phyloP scores from a whole-genome alignment of 2,888 invertebrate genomes.

The Athripsodes cinereus region DNA sequence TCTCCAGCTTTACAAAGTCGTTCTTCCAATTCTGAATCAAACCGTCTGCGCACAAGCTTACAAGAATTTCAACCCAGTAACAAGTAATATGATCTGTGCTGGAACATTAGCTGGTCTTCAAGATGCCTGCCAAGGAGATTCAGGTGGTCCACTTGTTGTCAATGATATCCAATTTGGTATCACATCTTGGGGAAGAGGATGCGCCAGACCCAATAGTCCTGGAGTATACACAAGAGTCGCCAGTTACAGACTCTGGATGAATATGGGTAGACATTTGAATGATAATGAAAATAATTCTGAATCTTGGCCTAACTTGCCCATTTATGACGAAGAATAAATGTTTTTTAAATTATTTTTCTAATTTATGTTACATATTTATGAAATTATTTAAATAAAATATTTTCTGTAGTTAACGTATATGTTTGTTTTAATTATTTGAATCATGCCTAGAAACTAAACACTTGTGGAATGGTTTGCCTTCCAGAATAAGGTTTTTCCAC shows the following conservation, averaged over 20 bases:
- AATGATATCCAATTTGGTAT: not conserved
- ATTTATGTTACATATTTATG: no score
- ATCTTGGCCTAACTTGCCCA: no score
- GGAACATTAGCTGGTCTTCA: not conserved
- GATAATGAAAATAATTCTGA: not conserved
- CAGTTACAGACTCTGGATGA: not conserved
- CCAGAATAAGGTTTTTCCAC: no score
- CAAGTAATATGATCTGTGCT: not conserved
- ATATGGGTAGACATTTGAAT: not conserved
- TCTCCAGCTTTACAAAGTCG: not conserved
- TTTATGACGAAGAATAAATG: no score
- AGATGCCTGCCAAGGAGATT: constrained; percentile 1
- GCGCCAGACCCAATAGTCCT: not conserved
- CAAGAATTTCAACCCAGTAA: not conserved
- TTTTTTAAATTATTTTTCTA: no score
- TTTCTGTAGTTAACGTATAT: no score
- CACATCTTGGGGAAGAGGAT: not conserved
- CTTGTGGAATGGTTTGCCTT: no score
- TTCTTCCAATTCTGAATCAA: not conserved
- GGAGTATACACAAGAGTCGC: not conserved
- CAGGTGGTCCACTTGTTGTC: not conserved
- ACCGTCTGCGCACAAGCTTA: not conserved
- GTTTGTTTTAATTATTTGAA: no score
- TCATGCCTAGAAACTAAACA: no score
- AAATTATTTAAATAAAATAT: no score